phyloP scores from a whole-genome alignment of 2,888 invertebrate genomes.

The Phasia obesa region DNA sequence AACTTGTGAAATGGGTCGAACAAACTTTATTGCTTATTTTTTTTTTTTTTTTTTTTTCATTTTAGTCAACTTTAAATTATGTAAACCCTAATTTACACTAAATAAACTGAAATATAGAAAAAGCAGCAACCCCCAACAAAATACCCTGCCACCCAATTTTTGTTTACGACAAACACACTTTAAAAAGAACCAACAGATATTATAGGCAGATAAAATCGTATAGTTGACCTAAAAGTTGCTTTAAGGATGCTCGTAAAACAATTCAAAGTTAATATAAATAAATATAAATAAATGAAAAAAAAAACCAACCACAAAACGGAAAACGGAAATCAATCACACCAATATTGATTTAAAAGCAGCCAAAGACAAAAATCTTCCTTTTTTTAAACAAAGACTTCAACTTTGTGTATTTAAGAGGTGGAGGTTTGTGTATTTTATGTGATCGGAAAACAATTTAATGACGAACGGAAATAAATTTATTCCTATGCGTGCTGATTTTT shows the following conservation, averaged over 20 bases:
- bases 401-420: slow-evolving; percentile 1
- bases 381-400: not conserved
- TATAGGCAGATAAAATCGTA: slow-evolving; percentile 34
- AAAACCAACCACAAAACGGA: slow-evolving; percentile 48
- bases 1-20: slow-evolving; percentile 1
- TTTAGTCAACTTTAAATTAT: slow-evolving; percentile 17
- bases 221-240: slow-evolving; percentile 30
- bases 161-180: not conserved
- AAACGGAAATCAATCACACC: slow-evolving; percentile 67
- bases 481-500: slow-evolving; percentile 65
- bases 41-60: not conserved
- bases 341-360: slow-evolving; percentile 61
- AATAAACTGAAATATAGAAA: slow-evolving; percentile 15
- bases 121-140: no score
- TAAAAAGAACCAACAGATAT: slow-evolving; percentile 1
- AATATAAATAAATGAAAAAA: slow-evolving; percentile 38
- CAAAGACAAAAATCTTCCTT: slow-evolving; percentile 41
- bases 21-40: slow-evolving; percentile 23
- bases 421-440: slow-evolving; percentile 42
- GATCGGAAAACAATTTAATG: slow-evolving; percentile 82
- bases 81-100: slow-evolving; percentile 39
- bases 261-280: slow-evolving; percentile 33
- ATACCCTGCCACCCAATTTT: not conserved
- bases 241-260: slow-evolving; percentile 23
- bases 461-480: slow-evolving; percentile 81